Conservation (phyloP, 1,140 invertebrate species). For the Papilio glaucus region DNA sequence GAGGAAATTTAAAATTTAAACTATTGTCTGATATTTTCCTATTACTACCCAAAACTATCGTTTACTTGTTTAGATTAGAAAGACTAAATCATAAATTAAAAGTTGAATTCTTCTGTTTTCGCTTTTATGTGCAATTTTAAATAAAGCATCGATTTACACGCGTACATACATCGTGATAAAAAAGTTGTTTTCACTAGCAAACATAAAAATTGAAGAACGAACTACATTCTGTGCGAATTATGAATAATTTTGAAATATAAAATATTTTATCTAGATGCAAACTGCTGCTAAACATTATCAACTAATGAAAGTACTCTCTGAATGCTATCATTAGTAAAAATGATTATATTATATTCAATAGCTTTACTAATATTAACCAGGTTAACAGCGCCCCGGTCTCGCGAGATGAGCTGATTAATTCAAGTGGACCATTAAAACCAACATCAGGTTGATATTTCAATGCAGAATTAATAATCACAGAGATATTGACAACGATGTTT, state of each 20-base stretch:
- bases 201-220: too few species aligned
- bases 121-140: too few species aligned
- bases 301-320: not conserved
- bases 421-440: constrained; percentile 15
- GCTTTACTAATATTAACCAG: constrained; percentile 4
- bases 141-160: too few species aligned
- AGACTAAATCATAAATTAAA: too few species aligned
- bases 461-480: not conserved
- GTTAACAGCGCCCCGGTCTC: not conserved
- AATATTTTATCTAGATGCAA: not conserved
- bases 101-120: too few species aligned
- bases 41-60: too few species aligned
- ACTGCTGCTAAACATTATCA: not conserved
- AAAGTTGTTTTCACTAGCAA: too few species aligned
- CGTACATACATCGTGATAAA: too few species aligned
- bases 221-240: too few species aligned
- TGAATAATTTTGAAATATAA: not conserved
- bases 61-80: too few species aligned
- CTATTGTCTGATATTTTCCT: too few species aligned
- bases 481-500: not conserved
- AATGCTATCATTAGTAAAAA: not conserved
- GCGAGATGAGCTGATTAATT: constrained; percentile 20
- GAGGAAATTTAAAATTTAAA: too few species aligned
- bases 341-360: not conserved
- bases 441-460: constrained; percentile 3